Evolutionary conservation across 2,113 vertebrate species (phyloP), one percentile per base, ranked within the genome.

Genomic region (Rhinoderma darwinii): DNA sequence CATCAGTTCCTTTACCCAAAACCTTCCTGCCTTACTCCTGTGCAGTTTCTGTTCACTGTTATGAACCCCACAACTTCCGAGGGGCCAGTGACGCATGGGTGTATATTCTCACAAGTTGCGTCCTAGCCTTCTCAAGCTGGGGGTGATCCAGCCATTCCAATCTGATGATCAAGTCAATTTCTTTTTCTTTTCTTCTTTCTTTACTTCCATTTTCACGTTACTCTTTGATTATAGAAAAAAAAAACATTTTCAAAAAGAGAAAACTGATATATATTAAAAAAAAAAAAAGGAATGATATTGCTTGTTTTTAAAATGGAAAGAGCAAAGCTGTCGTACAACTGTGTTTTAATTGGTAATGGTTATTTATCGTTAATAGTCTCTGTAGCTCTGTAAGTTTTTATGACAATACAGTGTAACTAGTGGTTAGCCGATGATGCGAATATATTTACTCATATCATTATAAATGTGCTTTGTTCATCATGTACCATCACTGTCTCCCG

Each of bases 401-500:
- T 96, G 96, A 96, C 95, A 95, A 96, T 74, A 96, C 96, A 96
- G 96, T 96, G 96, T 96, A 96, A 95, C 95, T 95, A 96, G 96
- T 96, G 96, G 96, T 96, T 96, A 96, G 96, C 95, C 95, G 96
- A 87, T 96, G 95, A 95, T 94, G 96, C 96, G 96, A 96, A 96
- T 96, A 96, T 96, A 96, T 96, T 96, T 96, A 96, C 95, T 95
- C 96, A 96, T 96, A 96, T 96, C 96, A 96, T 96, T 96, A 96
- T 96, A 96, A 96, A 96, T 96, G 96, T 96, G 96, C 96, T 96
- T 96, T 96, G 96, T 95, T 96, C 96, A 96, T 96, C 96, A 96
- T 96, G 96, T 96, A 96, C 95, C 96, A 95, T 96, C 95, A 96
- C 96, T 96, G 96, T 96, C 96, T 96, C 96, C 96, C 95, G 96